These are phyloP conservation scores for Syndactyla subalaris DNA, from an alignment of 2,797 vertebrate genomes.

Conservation along the genomic window DNA sequence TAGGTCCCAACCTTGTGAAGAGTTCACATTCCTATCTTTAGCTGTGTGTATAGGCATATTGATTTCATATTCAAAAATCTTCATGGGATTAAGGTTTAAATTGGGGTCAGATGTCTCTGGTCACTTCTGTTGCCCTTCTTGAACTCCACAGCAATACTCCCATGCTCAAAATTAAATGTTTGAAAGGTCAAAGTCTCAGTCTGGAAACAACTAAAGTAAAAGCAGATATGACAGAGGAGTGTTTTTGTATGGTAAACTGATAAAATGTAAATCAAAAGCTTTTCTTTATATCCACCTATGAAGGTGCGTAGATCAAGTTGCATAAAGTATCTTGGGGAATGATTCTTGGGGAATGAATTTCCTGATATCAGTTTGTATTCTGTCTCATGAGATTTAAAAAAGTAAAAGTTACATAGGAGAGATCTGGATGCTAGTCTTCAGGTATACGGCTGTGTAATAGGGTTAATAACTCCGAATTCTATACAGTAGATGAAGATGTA, in stretches of 20 bases:
- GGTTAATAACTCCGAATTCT: neutral
- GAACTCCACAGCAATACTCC: neutral
- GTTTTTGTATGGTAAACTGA: neutral
- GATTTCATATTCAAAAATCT: slow-evolving; percentile 51
- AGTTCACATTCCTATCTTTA: slow-evolving; percentile 47
- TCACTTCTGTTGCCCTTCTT: slow-evolving; percentile 35
- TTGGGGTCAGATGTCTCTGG: slow-evolving; percentile 4
- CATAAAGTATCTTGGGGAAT: neutral
- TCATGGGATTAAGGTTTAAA: slow-evolving; percentile 47
- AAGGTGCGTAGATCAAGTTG: neutral
- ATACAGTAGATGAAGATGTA: neutral
- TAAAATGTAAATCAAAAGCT: neutral
- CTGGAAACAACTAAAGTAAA: neutral
- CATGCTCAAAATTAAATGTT: slow-evolving; percentile 20
- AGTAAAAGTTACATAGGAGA: neutral
- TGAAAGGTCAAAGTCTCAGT: neutral
- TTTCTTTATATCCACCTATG: neutral
- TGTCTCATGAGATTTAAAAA: neutral
- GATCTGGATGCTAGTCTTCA: neutral
- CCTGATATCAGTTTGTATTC: neutral
- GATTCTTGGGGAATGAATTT: neutral
- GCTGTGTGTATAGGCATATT: slow-evolving; percentile 15
- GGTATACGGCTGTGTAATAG: accelerated
- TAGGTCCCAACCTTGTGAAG: neutral
- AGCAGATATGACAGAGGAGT: neutral